Conservation (phyloP, 2,888 invertebrate species). For the Crepidodera aurea region DNA sequence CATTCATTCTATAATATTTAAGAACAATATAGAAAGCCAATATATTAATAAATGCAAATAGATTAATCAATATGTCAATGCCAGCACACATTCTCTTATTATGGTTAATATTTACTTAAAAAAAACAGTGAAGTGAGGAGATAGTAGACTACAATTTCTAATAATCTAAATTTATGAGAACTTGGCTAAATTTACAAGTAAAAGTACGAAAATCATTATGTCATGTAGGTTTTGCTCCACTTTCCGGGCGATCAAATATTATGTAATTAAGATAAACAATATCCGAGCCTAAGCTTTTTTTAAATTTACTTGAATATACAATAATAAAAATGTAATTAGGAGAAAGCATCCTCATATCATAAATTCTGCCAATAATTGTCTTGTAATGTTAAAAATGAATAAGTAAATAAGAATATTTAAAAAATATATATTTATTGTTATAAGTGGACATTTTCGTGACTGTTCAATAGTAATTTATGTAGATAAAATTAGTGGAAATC, state of each 20-base stretch:
- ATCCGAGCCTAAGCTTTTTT: constrained; percentile 20
- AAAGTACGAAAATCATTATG: constrained; percentile 32
- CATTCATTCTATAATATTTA: not conserved
- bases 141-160: constrained; percentile 9
- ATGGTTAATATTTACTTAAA: not conserved
- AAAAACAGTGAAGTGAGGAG: constrained; percentile 5
- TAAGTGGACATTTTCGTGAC: too few species aligned
- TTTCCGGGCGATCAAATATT: constrained; percentile 33
- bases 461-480: too few species aligned
- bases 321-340: constrained; percentile 28
- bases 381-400: too few species aligned
- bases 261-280: constrained; percentile 32
- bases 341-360: constrained; percentile 18
- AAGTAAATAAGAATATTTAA: too few species aligned
- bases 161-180: constrained; percentile 11
- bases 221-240: constrained; percentile 33
- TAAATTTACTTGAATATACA: constrained; percentile 28
- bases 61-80: constrained; percentile 16
- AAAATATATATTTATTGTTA: too few species aligned
- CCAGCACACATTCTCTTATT: constrained; percentile 8
- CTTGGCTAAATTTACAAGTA: constrained; percentile 23
- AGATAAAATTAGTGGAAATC: too few species aligned
- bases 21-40: constrained; percentile 3
- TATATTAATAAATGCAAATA: constrained; percentile 1
- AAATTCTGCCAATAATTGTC: not conserved